A percentile compares a stretch with the other conserved stretches of the same genome.
Evolutionary conservation across 2,797 vertebrate species (phyloP).

Genomic region (Enteromius anoplus): DNA sequence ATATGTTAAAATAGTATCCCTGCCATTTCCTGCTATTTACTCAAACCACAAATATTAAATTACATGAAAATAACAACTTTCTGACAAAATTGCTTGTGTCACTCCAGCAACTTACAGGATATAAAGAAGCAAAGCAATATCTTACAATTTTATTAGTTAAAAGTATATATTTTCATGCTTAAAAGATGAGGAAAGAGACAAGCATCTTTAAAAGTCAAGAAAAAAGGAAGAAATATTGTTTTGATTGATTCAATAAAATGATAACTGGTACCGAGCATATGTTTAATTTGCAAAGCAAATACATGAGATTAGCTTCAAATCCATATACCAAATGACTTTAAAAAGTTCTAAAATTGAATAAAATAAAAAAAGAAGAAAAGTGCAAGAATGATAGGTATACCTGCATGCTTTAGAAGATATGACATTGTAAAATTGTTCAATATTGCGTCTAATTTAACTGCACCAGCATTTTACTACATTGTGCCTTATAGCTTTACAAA

Average conservation of each 20-base stretch:
- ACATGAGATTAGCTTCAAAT: slow-evolving; percentile 74
- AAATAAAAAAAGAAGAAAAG: slow-evolving; percentile 67
- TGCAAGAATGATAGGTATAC: slow-evolving; percentile 58
- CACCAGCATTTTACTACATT: slow-evolving; percentile 19
- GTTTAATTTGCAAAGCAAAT: slow-evolving; percentile 82
- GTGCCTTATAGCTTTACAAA: slow-evolving; percentile 22
- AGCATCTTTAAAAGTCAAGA: slow-evolving; percentile 60
- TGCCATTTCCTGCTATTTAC: neutral
- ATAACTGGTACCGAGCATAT: slow-evolving; percentile 70
- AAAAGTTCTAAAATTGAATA: slow-evolving; percentile 58
- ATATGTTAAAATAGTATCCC: neutral
- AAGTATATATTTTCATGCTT: slow-evolving; percentile 46
- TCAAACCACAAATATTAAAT: neutral
- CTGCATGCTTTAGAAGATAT: slow-evolving; percentile 73
- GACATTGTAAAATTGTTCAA: slow-evolving; percentile 48
- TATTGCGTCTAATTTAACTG: neutral
- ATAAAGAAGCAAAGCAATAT: slow-evolving; percentile 27
- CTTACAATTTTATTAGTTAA: slow-evolving; percentile 33
- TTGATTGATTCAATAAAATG: slow-evolving; percentile 75
- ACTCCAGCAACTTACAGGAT: slow-evolving; percentile 1
- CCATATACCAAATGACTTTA: slow-evolving; percentile 59
- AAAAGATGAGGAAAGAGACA: slow-evolving; percentile 47
- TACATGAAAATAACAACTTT: neutral
- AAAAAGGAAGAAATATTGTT: slow-evolving; percentile 58
- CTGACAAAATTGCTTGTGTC: neutral